These are phyloP conservation scores for Paradisaea rubra DNA, from an alignment of 2,113 vertebrate species.

Conservation along the genomic window DNA sequence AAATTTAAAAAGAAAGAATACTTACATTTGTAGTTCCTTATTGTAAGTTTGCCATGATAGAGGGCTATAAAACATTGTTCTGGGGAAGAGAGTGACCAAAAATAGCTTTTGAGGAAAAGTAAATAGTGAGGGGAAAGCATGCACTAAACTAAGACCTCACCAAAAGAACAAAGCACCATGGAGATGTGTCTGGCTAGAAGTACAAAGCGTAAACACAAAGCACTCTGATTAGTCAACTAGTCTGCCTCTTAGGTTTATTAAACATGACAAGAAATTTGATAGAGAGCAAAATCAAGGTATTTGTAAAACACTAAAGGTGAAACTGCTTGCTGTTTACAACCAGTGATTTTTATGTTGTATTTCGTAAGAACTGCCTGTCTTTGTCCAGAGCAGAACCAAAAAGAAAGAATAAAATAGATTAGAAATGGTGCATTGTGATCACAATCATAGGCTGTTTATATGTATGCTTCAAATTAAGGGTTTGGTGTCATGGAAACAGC, in stretches of 20 bases:
- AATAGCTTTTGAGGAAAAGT: neutral
- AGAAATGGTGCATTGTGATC: constrained; percentile 53
- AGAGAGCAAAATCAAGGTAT: constrained; percentile 35
- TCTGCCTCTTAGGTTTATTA: constrained; percentile 44
- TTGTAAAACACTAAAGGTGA: constrained; percentile 21
- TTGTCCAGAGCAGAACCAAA: constrained; percentile 14
- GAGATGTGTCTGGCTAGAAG: neutral
- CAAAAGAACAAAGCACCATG: neutral
- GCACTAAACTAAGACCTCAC: neutral
- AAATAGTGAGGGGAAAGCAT: neutral
- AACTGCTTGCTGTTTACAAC: neutral
- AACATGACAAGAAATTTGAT: constrained; percentile 46
- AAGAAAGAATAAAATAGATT: constrained; percentile 49
- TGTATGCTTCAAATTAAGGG: constrained; percentile 71
- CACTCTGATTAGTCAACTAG: constrained; percentile 34
- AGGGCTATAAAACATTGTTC: neutral
- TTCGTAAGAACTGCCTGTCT: neutral
- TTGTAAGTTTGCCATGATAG: neutral
- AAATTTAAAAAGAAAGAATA: neutral
- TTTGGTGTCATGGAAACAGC: constrained; percentile 78
- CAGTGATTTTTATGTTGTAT: neutral
- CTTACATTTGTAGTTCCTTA: neutral
- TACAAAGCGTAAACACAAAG: neutral
- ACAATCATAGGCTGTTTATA: constrained; percentile 57
- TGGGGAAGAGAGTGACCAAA: neutral